Percentiles rank a stretch among this genome's conserved stretches.
Evolutionary conservation across 2,113 vertebrate species (phyloP).

Genomic region (Onychostruthus taczanowskii): DNA sequence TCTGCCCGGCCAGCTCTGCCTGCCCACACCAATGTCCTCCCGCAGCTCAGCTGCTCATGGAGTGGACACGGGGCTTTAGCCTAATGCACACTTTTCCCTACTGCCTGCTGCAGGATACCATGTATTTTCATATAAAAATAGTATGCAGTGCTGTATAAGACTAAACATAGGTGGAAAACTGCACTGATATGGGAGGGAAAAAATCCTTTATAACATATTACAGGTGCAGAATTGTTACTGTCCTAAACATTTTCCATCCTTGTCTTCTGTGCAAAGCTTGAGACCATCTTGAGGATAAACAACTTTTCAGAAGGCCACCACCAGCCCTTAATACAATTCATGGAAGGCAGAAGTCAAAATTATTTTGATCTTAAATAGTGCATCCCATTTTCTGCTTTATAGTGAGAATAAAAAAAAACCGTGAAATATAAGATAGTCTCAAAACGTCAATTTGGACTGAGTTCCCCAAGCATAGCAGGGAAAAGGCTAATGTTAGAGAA

Average conservation of each 20-base stretch:
- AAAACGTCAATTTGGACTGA: background rate
- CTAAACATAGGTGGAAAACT: background rate
- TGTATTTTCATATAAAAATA: background rate
- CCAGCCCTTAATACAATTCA: background rate
- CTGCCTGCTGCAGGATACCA: background rate
- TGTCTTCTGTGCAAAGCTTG: background rate
- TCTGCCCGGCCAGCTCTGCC: background rate
- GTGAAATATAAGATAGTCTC: background rate
- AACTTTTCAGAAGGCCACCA: background rate
- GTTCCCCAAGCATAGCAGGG: background rate
- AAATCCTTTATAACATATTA: background rate
- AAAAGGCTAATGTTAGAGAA: background rate
- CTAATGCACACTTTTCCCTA: background rate
- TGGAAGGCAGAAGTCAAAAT: background rate
- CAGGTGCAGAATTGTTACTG: background rate
- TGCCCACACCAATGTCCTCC: fast-evolving
- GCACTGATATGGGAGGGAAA: background rate
- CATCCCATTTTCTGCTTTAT: background rate
- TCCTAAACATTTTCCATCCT: background rate
- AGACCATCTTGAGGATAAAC: background rate
- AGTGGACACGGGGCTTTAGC: background rate
- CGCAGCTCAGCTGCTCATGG: background rate
- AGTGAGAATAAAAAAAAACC: background rate
- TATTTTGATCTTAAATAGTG: background rate
- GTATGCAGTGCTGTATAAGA: background rate